Conservation (phyloP, 2,113 vertebrate genomes). For the Anguilla japonica region DNA sequence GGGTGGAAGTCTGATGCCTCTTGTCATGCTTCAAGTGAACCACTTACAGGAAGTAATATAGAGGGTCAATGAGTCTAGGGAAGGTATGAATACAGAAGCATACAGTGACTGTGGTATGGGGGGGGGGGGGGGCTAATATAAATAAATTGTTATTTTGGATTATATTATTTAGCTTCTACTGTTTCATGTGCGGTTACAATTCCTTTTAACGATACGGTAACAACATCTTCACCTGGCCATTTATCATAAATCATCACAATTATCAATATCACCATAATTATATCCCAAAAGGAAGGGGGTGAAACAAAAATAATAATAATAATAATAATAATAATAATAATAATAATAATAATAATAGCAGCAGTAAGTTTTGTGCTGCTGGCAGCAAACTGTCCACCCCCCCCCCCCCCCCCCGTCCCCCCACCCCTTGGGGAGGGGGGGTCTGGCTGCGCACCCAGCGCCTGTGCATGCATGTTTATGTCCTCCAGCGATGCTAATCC, state of each 20-base stretch:
- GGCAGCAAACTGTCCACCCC: background rate
- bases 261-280: background rate
- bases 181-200: background rate
- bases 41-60: background rate
- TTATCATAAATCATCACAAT: background rate
- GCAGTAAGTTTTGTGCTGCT: background rate
- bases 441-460: background rate
- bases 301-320: no score
- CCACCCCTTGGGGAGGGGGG: background rate
- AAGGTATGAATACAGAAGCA: background rate
- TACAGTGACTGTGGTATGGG: background rate
- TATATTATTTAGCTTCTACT: background rate
- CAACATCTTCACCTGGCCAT: background rate
- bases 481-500: conserved; percentile 15
- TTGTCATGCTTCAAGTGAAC: background rate
- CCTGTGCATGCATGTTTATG: background rate
- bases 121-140: background rate
- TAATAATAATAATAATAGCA: background rate
- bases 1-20: no score
- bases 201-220: background rate
- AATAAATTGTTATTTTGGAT: background rate
- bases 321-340: background rate
- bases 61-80: background rate
- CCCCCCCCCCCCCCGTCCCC: background rate
- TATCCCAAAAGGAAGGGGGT: background rate